A percentile compares a stretch with the other conserved stretches of the same genome.
These are phyloP conservation scores for Aradophagus sp. DNA, from an alignment of 1,140 invertebrate genomes.

Conservation along the genomic window DNA sequence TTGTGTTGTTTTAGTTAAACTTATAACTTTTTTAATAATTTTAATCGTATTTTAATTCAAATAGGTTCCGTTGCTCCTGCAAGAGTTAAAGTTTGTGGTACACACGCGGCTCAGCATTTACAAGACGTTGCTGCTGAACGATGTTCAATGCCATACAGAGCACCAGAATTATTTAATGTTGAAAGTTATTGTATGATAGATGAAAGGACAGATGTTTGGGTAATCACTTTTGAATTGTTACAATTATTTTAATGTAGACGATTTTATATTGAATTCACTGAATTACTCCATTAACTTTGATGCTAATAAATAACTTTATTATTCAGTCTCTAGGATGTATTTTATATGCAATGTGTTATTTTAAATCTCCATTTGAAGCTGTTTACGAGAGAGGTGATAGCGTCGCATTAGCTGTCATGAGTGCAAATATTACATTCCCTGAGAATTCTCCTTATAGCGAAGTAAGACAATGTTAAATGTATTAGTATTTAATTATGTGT, in stretches of 20 bases:
- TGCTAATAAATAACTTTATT: not conserved
- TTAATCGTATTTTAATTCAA: slow-evolving; percentile 21
- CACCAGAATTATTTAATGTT: slow-evolving; percentile 91
- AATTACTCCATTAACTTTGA: not conserved
- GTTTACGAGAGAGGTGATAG: slow-evolving; percentile 91
- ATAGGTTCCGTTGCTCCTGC: slow-evolving; percentile 86
- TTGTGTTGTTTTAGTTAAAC: not conserved
- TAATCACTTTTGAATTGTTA: slow-evolving; percentile 62
- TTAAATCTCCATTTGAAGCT: slow-evolving; percentile 89
- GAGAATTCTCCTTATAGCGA: slow-evolving; percentile 81
- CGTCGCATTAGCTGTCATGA: slow-evolving; percentile 88
- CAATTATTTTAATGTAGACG: too few species aligned
- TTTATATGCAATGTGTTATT: slow-evolving; percentile 89
- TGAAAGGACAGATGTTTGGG: slow-evolving; percentile 92
- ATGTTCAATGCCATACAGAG: slow-evolving; percentile 90
- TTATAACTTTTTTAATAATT: not conserved
- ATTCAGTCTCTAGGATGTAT: slow-evolving; percentile 89
- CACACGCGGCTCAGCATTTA: slow-evolving; percentile 82
- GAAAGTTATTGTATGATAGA: slow-evolving; percentile 87
- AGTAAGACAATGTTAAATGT: slow-evolving; percentile 73
- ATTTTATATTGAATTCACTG: not conserved
- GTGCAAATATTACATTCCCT: slow-evolving; percentile 84
- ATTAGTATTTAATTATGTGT: slow-evolving; percentile 13
- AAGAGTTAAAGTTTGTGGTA: slow-evolving; percentile 82
- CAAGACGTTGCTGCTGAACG: slow-evolving; percentile 89